These are phyloP conservation scores for Eudemis profundana DNA, from an alignment of 2,888 invertebrate genomes.

Conservation along the genomic window DNA sequence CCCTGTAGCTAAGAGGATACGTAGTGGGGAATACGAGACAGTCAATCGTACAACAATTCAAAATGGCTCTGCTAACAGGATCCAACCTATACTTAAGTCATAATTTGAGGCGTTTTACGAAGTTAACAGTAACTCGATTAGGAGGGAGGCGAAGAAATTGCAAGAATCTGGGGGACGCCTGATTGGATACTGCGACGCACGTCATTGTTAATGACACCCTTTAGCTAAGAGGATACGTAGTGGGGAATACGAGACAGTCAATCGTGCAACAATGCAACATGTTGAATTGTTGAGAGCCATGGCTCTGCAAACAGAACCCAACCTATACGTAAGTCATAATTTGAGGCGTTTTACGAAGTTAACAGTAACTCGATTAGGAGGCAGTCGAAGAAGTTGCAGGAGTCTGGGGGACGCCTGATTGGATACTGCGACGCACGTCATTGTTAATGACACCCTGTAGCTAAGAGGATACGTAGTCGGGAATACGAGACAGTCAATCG, in stretches of 20 bases:
- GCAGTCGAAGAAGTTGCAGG: slow-evolving; percentile 71
- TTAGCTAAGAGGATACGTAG: slow-evolving; percentile 1
- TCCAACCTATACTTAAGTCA: too few relatives aligned
- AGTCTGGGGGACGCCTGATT: slow-evolving; percentile 62
- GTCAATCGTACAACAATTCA: too few relatives aligned
- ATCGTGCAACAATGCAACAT: too few relatives aligned
- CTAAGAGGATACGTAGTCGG: not conserved
- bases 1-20: slow-evolving; percentile 1
- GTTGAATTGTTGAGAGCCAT: too few relatives aligned
- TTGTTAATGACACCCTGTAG: slow-evolving; percentile 23
- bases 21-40: not conserved
- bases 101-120: slow-evolving; percentile 78
- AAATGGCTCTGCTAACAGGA: too few relatives aligned
- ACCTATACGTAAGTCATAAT: too few relatives aligned
- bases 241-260: too few relatives aligned
- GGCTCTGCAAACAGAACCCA: too few relatives aligned
- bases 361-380: slow-evolving; percentile 77
- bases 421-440: slow-evolving; percentile 57
- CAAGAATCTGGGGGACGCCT: slow-evolving; percentile 57
- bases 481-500: too few relatives aligned
- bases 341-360: slow-evolving; percentile 79
- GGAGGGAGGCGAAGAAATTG: slow-evolving; percentile 73
- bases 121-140: slow-evolving; percentile 79
- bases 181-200: slow-evolving; percentile 64
- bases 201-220: slow-evolving; percentile 19